phyloP scores from a whole-genome alignment of 2,113 vertebrate species.

The Scomber colias region DNA sequence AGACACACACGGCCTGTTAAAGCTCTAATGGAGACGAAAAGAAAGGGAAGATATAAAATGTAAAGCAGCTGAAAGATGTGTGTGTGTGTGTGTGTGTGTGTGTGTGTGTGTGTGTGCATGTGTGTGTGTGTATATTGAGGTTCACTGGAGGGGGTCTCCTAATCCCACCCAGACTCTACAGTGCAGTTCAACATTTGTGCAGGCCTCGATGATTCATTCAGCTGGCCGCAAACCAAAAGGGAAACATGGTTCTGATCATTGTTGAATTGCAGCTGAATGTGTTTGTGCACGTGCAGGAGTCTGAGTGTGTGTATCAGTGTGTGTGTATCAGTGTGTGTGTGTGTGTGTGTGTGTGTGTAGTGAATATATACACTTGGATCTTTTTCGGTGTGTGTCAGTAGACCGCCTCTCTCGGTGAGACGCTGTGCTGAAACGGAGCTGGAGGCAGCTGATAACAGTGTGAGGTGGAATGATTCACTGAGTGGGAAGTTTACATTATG shows the following conservation, averaged over 20 bases:
- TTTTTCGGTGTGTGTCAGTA: conserved; percentile 12
- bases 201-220: conserved; percentile 63
- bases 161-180: conserved; percentile 77
- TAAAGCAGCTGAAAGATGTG: conserved; percentile 21
- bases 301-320: not conserved
- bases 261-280: conserved; percentile 21
- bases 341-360: not conserved
- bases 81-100: conserved; percentile 29
- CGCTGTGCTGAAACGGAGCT: conserved; percentile 49
- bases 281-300: conserved; percentile 14
- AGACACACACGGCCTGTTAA: conserved; percentile 48
- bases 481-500: conserved; percentile 79
- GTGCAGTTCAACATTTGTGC: conserved; percentile 40
- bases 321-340: conserved; percentile 10
- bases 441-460: conserved; percentile 34
- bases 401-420: conserved; percentile 1
- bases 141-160: conserved; percentile 48
- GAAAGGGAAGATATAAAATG: conserved; percentile 42
- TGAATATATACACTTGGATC: conserved; percentile 19
- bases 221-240: conserved; percentile 60
- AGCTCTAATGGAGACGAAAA: conserved; percentile 46
- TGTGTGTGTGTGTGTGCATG: not conserved
- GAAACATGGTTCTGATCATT: conserved; percentile 82
- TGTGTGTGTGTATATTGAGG: conserved; percentile 28
- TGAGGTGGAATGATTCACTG: conserved; percentile 57